phyloP scores from a whole-genome alignment of 2,888 invertebrate genomes.

The Nineta flava region DNA sequence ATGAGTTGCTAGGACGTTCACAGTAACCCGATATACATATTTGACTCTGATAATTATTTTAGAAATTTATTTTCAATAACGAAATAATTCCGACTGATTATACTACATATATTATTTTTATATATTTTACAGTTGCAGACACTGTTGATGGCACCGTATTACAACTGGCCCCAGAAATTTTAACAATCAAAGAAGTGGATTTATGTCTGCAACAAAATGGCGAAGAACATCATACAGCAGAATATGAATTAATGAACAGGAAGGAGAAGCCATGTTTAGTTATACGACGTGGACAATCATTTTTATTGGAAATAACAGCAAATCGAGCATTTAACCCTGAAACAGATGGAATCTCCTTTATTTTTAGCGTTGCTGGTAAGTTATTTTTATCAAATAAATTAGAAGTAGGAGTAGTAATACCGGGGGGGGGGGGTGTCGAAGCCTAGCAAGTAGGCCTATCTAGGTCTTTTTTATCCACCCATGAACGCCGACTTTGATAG shows the following conservation, averaged over 20 bases:
- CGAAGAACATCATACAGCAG: conserved; percentile 57
- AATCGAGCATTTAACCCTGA: conserved; percentile 57
- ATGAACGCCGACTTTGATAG: no score
- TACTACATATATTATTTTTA: no score
- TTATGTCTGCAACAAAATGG: conserved; percentile 60
- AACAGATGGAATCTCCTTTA: conserved; percentile 66
- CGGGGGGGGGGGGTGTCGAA: not conserved
- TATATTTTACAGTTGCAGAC: conserved; percentile 8
- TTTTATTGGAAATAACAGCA: conserved; percentile 53
- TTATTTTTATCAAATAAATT: no score
- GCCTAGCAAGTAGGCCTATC: no score
- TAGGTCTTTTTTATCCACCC: not conserved
- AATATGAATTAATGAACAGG: conserved; percentile 57
- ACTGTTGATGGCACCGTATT: conserved; percentile 14
- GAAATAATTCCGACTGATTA: no score
- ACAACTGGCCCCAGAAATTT: conserved; percentile 32
- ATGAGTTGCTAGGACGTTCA: no score
- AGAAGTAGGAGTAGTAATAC: not conserved
- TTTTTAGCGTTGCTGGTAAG: conserved; percentile 61
- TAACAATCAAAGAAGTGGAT: conserved; percentile 57
- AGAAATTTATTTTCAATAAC: no score
- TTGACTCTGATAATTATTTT: no score
- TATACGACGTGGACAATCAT: conserved; percentile 69
- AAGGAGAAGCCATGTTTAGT: conserved; percentile 43
- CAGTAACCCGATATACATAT: no score